Evolutionary conservation across 2,888 invertebrate genomes (phyloP).

Genomic region (Trissolcus japonicus): DNA sequence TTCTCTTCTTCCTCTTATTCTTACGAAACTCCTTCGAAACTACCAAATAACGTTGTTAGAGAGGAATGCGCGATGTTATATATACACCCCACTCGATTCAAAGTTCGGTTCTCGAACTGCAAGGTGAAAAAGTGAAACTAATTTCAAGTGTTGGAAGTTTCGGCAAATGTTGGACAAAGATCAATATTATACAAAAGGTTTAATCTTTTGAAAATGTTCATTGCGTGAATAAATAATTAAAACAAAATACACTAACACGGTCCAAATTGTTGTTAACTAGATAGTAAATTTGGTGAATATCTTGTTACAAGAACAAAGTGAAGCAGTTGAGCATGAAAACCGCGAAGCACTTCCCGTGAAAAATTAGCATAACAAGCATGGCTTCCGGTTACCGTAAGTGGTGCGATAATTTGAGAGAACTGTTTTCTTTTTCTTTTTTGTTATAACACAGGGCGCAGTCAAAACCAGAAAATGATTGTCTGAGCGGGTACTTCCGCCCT

Average conservation of each 20-base stretch:
- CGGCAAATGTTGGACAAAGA: too few species aligned
- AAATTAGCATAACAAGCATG: constrained; percentile 20
- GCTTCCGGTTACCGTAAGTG: constrained; percentile 21
- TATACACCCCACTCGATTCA: too few species aligned
- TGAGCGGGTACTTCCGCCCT: constrained; percentile 24
- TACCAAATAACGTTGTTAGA: too few species aligned
- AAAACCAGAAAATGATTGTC: constrained; percentile 25
- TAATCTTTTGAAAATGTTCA: not conserved
- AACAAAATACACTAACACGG: not conserved
- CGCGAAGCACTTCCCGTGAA: constrained; percentile 4
- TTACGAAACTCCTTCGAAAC: too few species aligned
- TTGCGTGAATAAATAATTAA: not conserved
- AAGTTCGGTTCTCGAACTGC: too few species aligned
- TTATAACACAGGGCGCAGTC: constrained; percentile 4
- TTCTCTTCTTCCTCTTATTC: too few species aligned
- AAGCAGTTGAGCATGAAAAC: constrained; percentile 11
- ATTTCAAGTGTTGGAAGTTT: too few species aligned
- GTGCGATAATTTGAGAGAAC: constrained; percentile 24
- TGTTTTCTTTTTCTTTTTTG: not conserved
- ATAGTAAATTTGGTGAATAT: constrained; percentile 7
- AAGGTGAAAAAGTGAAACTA: too few species aligned
- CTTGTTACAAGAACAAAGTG: constrained; percentile 6
- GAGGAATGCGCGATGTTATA: too few species aligned
- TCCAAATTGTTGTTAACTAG: constrained; percentile 2
- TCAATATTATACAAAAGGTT: too few species aligned